Evolutionary conservation across 1,140 invertebrate genomes (phyloP), one percentile per base, ranked within the genome.

Genomic region (Leptestheria dahalacensis): DNA sequence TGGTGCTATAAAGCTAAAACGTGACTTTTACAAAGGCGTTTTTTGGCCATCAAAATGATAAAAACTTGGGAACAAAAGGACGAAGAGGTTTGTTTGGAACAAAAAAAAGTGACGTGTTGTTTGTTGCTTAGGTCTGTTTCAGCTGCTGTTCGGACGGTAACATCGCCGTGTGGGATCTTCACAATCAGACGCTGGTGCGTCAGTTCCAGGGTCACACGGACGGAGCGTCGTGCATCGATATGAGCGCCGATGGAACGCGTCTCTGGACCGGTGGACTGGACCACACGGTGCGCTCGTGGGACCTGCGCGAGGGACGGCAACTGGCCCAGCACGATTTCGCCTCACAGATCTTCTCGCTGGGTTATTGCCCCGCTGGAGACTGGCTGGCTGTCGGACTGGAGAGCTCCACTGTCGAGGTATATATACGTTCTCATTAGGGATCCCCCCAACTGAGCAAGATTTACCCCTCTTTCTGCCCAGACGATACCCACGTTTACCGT

Each of bases 321-420:
- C 73, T 97, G 33, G 88, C 96, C 68, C 92, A 97, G 70, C 89
- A 96, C 74, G 91, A 97, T 70, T 96, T 97, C 71, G 85, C 79
- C 67, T 91, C 87, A 63, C 92, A 98, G 78, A 91, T 94, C 65
- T 93, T 99, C 75, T 97, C 93, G 24, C 77, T 99, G 23, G 94
- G 94, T 29, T 97, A 96, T 71, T 98, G 93, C 75, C 95, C 95
- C 2, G 92, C 89, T 49, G 93, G 93, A 0, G 93, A 97, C 63
- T 99, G 93, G 93, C 76, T 99, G 21, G 95, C 95, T 24, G 95
- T 98, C 29, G 95, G 95, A 51, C 96, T 97, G 93, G 93, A 97
- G 75, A 96, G 92, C 71, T 95, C 89, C 20, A 90, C 95, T 73
- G 93, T 98, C 33, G 94, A 98, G 69, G 86, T 51, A 51, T 10